Percentiles rank a stretch among this genome's conserved stretches.
phyloP scores from a whole-genome alignment of 2,113 vertebrate species.

The Callospermophilus lateralis region DNA sequence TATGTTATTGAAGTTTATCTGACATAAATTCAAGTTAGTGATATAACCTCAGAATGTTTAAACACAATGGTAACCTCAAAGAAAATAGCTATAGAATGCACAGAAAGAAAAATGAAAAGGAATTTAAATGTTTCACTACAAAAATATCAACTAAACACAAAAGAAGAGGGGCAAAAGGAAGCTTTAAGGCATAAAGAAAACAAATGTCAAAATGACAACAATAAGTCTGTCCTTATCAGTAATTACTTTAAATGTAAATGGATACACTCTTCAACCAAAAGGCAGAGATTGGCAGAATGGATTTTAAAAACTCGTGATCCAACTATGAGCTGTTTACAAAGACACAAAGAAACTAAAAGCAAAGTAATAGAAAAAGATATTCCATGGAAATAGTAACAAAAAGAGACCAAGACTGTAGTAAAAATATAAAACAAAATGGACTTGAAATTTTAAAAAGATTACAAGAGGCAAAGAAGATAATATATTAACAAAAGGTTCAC shows the following conservation, averaged over 20 bases:
- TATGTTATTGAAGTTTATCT: not conserved
- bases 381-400: not conserved
- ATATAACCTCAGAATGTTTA: not conserved
- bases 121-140: not conserved
- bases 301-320: not conserved
- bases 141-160: not conserved
- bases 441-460: not conserved
- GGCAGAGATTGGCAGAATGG: not conserved
- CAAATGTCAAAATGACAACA: not conserved
- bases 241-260: not conserved
- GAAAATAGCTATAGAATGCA: not conserved
- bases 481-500: not conserved
- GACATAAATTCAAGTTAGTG: not conserved
- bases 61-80: not conserved
- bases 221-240: not conserved
- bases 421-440: not conserved
- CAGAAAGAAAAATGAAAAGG: not conserved
- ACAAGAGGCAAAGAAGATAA: not conserved
- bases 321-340: not conserved
- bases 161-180: not conserved
- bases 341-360: not conserved
- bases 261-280: not conserved
- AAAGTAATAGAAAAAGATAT: not conserved
- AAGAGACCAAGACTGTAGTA: not conserved
- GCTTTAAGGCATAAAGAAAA: not conserved